Conservation (phyloP, 1,140 invertebrate genomes). For the Trypoxylus dichotomus region DNA sequence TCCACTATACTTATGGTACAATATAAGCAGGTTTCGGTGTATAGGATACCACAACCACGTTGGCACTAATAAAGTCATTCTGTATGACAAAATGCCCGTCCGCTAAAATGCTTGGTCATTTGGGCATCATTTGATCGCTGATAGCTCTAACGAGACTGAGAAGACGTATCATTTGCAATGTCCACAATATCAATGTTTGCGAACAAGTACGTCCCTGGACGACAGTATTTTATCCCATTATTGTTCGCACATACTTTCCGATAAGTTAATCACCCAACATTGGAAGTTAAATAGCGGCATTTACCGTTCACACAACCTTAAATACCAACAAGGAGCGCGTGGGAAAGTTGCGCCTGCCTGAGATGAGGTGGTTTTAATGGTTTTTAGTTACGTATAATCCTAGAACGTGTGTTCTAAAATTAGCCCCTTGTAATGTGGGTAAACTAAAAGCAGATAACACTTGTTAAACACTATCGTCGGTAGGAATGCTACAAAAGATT, state of each 20-base stretch:
- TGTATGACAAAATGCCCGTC: too few relatives aligned
- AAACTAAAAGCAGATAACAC: slow-evolving; percentile 2
- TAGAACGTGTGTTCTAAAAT: background rate
- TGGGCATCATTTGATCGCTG: too few relatives aligned
- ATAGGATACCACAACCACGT: too few relatives aligned
- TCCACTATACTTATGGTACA: too few relatives aligned
- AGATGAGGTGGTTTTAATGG: slow-evolving; percentile 5
- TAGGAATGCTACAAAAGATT: background rate
- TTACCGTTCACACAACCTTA: background rate
- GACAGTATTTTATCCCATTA: background rate
- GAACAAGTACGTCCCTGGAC: too few relatives aligned
- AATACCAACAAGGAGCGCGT: background rate
- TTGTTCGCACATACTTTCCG: background rate
- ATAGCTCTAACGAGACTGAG: too few relatives aligned
- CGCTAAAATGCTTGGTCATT: too few relatives aligned
- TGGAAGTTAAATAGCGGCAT: background rate
- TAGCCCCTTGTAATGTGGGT: background rate
- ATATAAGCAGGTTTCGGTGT: too few relatives aligned
- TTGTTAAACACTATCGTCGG: background rate
- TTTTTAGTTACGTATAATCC: slow-evolving; percentile 2
- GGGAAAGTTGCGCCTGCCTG: background rate
- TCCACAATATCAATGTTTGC: too few relatives aligned
- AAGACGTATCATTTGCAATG: too few relatives aligned
- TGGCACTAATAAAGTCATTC: too few relatives aligned
- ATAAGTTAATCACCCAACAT: background rate